Base-by-base conservation (phyloP, 1,140 invertebrate genomes). In the Drosophila pandora region DNA sequence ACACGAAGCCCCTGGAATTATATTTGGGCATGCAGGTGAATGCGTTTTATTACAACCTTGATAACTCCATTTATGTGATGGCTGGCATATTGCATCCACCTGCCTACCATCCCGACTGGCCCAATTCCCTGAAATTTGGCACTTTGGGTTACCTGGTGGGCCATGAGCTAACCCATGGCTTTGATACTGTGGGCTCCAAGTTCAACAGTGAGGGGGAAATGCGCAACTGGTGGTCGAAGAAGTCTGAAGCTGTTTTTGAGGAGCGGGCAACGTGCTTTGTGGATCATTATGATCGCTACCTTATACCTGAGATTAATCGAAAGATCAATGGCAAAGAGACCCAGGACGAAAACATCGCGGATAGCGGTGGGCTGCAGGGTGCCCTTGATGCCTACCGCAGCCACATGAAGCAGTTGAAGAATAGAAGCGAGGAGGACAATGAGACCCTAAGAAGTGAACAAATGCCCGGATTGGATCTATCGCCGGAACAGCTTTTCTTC, bases 11-110 rank as follows among this genome's bases (percentile, higher is more conserved):
- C 0, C 37, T 91, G 50, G 83, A 79, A 1, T 34, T 91, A 23
- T 0, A 91, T 3, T 2, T 65, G n/a, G 78, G 68, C 0, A 84
- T 89, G 63, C 90, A 91, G 47, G 90, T 91, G 1, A 91, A 91
- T 60, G 75, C 90, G 1, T 91, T 91, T 37, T 91, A 91, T 30
- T 91, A 89, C 50, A 89, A 80, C 7, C 8, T 90, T 5, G 90
- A 91, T 28, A 91, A 91, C 30, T 81, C 85, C 0, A 90, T 91
- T 1, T 85, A 85, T 58, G 90, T 90, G 0, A 90, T 90, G 90
- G 98, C 98, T 22, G 98, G 98, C 2, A 98, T 99, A 58, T 93
- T 99, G 0, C 98, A 99, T 88, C 94, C 96, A 60, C 98, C 98
- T 0, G 98, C 98, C 81, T 99, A 97, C 91, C 96, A 98, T 80